Conservation (phyloP, 1,140 invertebrate species). For the Drosophila insularis region DNA sequence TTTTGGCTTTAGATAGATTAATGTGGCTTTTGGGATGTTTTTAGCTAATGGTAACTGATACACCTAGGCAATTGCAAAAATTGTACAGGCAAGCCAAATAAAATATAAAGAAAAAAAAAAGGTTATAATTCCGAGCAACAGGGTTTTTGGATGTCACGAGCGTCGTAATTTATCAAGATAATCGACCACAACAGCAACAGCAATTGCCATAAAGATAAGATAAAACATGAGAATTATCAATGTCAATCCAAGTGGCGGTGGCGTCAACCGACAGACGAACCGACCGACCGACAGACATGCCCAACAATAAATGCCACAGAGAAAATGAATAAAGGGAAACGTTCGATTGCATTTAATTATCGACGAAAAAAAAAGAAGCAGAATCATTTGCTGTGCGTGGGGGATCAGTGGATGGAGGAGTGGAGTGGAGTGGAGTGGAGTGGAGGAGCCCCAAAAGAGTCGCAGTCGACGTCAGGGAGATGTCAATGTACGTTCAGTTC, state of each 20-base stretch:
- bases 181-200: conserved; percentile 49
- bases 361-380: conserved; percentile 6
- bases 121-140: conserved; percentile 30
- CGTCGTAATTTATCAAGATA: conserved; percentile 76
- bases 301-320: not conserved
- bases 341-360: conserved; percentile 70
- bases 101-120: conserved; percentile 2
- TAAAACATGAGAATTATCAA: conserved; percentile 68
- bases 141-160: conserved; percentile 62
- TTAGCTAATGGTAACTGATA: not conserved
- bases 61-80: conserved; percentile 9
- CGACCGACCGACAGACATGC: not conserved
- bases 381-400: conserved; percentile 5
- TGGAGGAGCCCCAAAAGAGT: not conserved
- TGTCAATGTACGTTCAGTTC: not conserved
- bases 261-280: not conserved
- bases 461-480: not conserved
- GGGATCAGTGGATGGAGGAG: not conserved
- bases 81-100: conserved; percentile 6
- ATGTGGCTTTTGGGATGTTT: not conserved
- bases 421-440: too few species aligned
- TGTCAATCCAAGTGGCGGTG: conserved; percentile 22
- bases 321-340: conserved; percentile 32
- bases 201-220: conserved; percentile 70
- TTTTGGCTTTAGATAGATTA: not conserved